These are phyloP conservation scores for Euplexia lucipara DNA, from an alignment of 2,888 invertebrate species.

Conservation along the genomic window DNA sequence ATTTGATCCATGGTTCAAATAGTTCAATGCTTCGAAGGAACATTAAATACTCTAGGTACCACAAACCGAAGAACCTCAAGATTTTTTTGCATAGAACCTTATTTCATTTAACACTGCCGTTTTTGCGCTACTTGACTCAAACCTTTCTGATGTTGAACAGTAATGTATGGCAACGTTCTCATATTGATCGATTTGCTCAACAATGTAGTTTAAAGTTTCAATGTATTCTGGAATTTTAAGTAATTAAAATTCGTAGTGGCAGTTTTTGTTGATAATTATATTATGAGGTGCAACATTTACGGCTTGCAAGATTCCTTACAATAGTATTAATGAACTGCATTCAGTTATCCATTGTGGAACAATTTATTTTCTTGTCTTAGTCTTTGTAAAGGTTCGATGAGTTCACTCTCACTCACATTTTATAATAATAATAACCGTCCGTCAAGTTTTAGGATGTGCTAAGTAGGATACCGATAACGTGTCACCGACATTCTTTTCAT, in stretches of 20 bases:
- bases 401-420: no score
- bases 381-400: slow-evolving; percentile 17
- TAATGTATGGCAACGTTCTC: slow-evolving; percentile 43
- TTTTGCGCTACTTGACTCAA: slow-evolving; percentile 20
- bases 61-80: slow-evolving; percentile 1
- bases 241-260: slow-evolving; percentile 85
- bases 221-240: slow-evolving; percentile 86
- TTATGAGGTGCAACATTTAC: slow-evolving; percentile 72
- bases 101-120: slow-evolving; percentile 31
- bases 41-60: slow-evolving; percentile 59
- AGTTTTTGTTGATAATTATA: slow-evolving; percentile 82
- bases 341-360: slow-evolving; percentile 67
- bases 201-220: slow-evolving; percentile 73
- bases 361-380: slow-evolving; percentile 58
- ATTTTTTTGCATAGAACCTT: slow-evolving; percentile 23
- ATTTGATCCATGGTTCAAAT: slow-evolving; percentile 78
- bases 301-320: slow-evolving; percentile 77
- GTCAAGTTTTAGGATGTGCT: slow-evolving; percentile 12
- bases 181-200: slow-evolving; percentile 58
- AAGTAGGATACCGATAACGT: slow-evolving; percentile 12
- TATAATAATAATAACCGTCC: no score
- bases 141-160: slow-evolving; percentile 10
- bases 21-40: slow-evolving; percentile 71
- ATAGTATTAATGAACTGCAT: slow-evolving; percentile 81
- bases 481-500: slow-evolving; percentile 61